Evolutionary conservation across 2,888 invertebrate species (phyloP).

Genomic region (Pherbina coryleti): DNA sequence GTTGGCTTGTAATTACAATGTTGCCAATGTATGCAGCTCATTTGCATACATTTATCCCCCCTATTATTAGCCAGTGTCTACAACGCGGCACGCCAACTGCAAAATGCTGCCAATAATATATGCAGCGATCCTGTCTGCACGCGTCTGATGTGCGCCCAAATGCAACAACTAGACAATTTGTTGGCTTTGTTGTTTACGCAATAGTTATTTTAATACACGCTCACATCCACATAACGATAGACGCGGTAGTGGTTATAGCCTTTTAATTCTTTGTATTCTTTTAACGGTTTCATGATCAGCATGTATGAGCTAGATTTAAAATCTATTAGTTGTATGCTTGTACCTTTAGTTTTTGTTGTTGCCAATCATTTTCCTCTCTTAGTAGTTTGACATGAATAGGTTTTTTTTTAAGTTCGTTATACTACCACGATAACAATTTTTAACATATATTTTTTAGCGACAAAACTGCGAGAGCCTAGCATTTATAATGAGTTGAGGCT

Average conservation of each 20-base stretch:
- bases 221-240: background rate
- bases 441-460: too few species aligned
- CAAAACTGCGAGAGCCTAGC: background rate
- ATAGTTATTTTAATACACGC: background rate
- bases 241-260: background rate
- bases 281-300: constrained; percentile 53
- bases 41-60: constrained; percentile 34
- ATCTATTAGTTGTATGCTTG: constrained; percentile 1
- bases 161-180: constrained; percentile 23
- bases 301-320: constrained; percentile 50
- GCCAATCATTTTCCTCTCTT: background rate
- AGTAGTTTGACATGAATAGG: constrained; percentile 21
- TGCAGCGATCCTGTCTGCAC: constrained; percentile 31
- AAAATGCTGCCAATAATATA: constrained; percentile 9
- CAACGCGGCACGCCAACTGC: background rate
- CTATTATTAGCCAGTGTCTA: constrained; percentile 27
- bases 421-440: constrained; percentile 50
- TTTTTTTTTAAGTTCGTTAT: constrained; percentile 53
- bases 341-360: constrained; percentile 1
- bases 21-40: constrained; percentile 42
- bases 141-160: background rate
- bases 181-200: background rate
- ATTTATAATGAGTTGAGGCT: constrained; percentile 3
- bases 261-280: constrained; percentile 40
- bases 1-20: constrained; percentile 51